phyloP scores from a whole-genome alignment of 2,888 invertebrate species.

The Lycophotia porphyrea region DNA sequence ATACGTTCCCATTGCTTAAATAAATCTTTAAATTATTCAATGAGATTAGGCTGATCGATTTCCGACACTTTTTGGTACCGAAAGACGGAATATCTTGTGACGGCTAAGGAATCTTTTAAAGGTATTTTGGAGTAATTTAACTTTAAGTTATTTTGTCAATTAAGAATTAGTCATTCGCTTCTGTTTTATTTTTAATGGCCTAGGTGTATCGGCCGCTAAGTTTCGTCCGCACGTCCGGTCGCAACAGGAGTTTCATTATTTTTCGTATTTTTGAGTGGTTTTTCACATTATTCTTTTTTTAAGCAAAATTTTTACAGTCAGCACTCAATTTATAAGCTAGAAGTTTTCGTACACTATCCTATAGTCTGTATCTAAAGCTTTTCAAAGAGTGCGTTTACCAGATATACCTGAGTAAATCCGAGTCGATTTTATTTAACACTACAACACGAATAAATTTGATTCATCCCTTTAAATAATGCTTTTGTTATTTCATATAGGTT shows the following conservation, averaged over 20 bases:
- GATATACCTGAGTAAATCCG: not conserved
- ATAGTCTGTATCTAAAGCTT: not conserved
- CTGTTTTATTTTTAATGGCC: not conserved
- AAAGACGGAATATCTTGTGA: conserved; percentile 30
- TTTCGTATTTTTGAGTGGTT: too few species aligned
- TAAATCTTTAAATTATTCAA: conserved; percentile 78
- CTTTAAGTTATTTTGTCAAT: not conserved
- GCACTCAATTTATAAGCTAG: not conserved
- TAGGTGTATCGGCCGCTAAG: too few species aligned
- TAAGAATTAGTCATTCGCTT: not conserved
- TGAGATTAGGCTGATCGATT: conserved; percentile 72
- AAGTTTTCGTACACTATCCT: not conserved
- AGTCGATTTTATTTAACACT: not conserved
- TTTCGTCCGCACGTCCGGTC: too few species aligned
- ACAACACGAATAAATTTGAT: not conserved
- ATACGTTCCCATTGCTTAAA: conserved; percentile 65
- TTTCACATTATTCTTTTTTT: too few species aligned
- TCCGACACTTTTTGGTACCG: conserved; percentile 52
- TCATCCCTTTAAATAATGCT: not conserved
- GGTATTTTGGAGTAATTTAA: not conserved
- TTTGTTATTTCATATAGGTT: not conserved
- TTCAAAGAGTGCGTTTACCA: not conserved
- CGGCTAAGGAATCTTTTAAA: not conserved
- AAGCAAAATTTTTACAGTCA: too few species aligned
- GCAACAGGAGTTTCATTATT: too few species aligned